Evolutionary conservation across 1,140 invertebrate species (phyloP).

Genomic region (Danaus plexippus): DNA sequence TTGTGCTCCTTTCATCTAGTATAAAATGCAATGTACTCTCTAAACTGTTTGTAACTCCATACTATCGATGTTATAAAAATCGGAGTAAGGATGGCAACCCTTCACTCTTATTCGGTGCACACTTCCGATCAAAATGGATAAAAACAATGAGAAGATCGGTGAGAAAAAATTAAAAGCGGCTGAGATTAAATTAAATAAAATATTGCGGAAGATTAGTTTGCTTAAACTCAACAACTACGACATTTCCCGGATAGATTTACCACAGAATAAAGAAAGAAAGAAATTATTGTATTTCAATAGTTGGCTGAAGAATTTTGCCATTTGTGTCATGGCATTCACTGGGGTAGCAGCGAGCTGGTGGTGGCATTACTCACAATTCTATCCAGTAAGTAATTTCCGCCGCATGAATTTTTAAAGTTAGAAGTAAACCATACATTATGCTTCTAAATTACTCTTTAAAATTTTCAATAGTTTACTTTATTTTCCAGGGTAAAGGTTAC

Average conservation of each 20-base stretch:
- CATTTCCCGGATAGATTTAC: constrained; percentile 32
- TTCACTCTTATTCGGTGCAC: constrained; percentile 15
- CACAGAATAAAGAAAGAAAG: constrained; percentile 7
- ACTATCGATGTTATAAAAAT: constrained; percentile 32
- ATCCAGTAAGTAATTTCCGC: constrained; percentile 9
- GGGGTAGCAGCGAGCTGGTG: constrained; percentile 10
- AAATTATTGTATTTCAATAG: background rate
- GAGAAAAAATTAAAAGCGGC: constrained; percentile 52
- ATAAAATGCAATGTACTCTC: no score
- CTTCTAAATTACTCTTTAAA: background rate
- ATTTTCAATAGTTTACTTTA: background rate
- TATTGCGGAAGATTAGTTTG: constrained; percentile 46
- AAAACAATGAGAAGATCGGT: constrained; percentile 28
- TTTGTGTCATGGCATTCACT: constrained; percentile 1
- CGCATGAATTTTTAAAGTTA: background rate
- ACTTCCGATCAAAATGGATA: constrained; percentile 11
- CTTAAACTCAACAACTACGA: constrained; percentile 40
- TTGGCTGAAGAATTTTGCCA: background rate
- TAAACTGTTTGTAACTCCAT: constrained; percentile 8
- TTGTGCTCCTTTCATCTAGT: no score
- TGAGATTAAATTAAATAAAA: constrained; percentile 47
- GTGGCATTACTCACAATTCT: constrained; percentile 13
- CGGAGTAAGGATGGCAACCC: constrained; percentile 18
- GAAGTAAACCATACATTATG: background rate
- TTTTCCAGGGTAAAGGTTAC: no score